Base-by-base conservation (phyloP, 1,140 invertebrate genomes). In the Bicyclus anynana region DNA sequence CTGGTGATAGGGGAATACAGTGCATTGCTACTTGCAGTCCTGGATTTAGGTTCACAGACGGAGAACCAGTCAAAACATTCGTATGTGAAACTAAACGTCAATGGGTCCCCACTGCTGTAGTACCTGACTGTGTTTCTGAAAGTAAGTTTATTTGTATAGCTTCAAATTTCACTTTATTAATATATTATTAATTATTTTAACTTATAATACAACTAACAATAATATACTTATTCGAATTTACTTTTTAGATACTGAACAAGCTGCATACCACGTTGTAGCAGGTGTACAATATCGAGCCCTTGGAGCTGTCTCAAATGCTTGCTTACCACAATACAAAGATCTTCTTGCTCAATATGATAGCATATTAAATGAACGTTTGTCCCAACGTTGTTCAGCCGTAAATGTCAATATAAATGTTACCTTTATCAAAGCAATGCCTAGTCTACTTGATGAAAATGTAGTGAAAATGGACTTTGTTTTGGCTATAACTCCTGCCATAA, bases 321-420 rank as follows among this genome's bases (percentile, higher is more conserved):
- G 97, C 79, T 87, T 98, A 21, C 91, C 93, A 2, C 94, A 97
- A 77, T 99, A 99, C 75, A 93, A 94, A 61, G 95, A 96, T 50
- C 87, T 96, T 3, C 91, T 98, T 53, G 87, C 94, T 3, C 94
- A 96, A 67, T 94, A 96, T 74, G 97, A 98, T 66, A 82, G 88
- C 12, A 92, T 92, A 42, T 83, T 99, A 0, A 97, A 98, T 74
- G 91, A 90, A 55, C 91, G 97, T 60, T 88, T 99, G 5, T 97
- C 96, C 2, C 94, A 97, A 74, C 92, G 97, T 70, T 99, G 97
- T 87, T 98, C 97, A 0, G 96, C 95, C 18, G 95, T 98, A 1
- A 97, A 97, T 77, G 96, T 98, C 0, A 96, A 97, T 69, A 98
- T 98, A 91, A 97, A 97, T 74, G 96, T 98, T 1, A 94, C 95